Evolutionary conservation across 2,888 invertebrate genomes (phyloP).

Genomic region (Clistopyga incitator): DNA sequence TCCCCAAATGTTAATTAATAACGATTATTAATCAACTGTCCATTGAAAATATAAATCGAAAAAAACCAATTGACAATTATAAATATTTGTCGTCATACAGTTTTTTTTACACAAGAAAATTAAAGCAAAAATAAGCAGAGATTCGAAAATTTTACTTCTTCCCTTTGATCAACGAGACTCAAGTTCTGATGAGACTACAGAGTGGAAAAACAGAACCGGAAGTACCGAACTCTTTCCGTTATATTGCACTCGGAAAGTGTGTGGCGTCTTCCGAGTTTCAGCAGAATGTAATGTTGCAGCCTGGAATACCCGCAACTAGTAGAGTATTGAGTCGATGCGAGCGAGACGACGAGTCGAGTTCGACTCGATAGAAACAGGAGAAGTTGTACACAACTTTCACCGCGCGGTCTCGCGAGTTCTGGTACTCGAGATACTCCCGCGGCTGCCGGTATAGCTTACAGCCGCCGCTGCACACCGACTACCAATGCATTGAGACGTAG

Average conservation of each 20-base stretch:
- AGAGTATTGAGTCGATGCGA: conserved; percentile 15
- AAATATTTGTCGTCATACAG: too few species aligned
- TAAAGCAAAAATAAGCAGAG: too few species aligned
- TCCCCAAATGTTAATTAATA: too few species aligned
- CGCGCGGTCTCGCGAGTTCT: conserved; percentile 50
- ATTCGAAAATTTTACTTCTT: too few species aligned
- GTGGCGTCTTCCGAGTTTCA: background rate
- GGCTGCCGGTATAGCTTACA: conserved; percentile 61
- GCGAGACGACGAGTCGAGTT: conserved; percentile 18
- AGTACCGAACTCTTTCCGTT: background rate
- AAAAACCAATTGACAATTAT: too few species aligned
- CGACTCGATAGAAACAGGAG: conserved; percentile 58
- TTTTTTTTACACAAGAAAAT: too few species aligned
- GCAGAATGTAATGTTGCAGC: background rate
- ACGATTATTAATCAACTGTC: too few species aligned
- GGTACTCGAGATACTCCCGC: conserved; percentile 51
- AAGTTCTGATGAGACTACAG: too few species aligned
- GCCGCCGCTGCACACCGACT: background rate
- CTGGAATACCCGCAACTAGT: conserved; percentile 38
- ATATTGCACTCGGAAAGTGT: background rate
- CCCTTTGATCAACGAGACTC: too few species aligned
- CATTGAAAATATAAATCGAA: too few species aligned
- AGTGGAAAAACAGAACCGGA: too few species aligned
- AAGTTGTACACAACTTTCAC: conserved; percentile 66
- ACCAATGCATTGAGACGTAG: conserved; percentile 41